phyloP scores from a whole-genome alignment of 2,888 invertebrate genomes.

The Rugalucina vietnamica region DNA sequence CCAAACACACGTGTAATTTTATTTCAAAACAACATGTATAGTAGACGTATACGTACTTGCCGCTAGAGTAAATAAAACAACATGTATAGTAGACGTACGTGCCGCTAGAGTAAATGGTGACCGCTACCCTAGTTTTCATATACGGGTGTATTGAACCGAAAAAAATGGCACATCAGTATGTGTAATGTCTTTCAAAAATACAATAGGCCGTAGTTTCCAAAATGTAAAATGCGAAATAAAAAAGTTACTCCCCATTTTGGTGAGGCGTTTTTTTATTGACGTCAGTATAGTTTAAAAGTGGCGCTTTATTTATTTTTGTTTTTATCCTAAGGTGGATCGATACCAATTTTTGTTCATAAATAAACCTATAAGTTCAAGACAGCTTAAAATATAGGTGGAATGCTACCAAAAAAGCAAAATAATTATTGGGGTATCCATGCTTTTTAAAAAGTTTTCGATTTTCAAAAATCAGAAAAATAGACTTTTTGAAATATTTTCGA shows the following conservation, averaged over 20 bases:
- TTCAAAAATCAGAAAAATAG: too few relatives aligned
- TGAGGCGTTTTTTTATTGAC: neutral
- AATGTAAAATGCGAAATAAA: neutral
- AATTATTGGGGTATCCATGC: too few relatives aligned
- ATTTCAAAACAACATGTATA: neutral
- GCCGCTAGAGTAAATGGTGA: neutral
- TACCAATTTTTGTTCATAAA: too few relatives aligned
- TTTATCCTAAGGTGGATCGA: too few relatives aligned
- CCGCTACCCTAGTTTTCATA: neutral
- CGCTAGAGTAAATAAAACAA: neutral
- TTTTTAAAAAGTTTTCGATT: too few relatives aligned
- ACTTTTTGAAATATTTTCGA: too few relatives aligned
- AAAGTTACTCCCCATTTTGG: neutral
- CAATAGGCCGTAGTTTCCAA: neutral
- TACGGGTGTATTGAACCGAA: neutral
- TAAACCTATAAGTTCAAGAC: too few relatives aligned
- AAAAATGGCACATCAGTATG: neutral
- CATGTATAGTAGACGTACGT: neutral
- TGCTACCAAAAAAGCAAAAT: too few relatives aligned
- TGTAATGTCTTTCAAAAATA: neutral
- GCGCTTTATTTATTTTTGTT: too few relatives aligned
- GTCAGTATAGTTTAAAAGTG: too few relatives aligned
- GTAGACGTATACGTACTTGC: neutral
- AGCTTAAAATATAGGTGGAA: too few relatives aligned
- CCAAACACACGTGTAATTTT: neutral